phyloP scores from a whole-genome alignment of 2,797 vertebrate genomes.

The Protonibea diacanthus region DNA sequence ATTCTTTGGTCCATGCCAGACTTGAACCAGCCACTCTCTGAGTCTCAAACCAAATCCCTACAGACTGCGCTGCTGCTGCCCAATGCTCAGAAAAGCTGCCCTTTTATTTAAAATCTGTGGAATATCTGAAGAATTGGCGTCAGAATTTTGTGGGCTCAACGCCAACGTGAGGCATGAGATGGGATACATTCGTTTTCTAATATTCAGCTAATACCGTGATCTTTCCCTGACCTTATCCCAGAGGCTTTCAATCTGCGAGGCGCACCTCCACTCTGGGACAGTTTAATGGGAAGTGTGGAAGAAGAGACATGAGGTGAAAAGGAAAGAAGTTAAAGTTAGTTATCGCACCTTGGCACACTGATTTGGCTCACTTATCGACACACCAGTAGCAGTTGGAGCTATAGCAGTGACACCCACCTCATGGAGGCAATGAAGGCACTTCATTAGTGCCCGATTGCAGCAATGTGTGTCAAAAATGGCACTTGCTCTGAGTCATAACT shows the following conservation, averaged over 20 bases:
- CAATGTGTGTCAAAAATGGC: not conserved
- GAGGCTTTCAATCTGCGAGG: not conserved
- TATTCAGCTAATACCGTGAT: not conserved
- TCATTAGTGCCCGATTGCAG: not conserved
- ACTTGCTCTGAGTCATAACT: not conserved
- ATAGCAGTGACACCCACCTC: not conserved
- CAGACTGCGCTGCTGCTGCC: too few relatives aligned
- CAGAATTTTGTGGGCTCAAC: not conserved
- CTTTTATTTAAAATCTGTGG: not conserved
- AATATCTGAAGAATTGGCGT: too few relatives aligned
- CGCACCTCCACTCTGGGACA: not conserved
- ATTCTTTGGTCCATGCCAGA: too few relatives aligned
- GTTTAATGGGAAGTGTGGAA: not conserved
- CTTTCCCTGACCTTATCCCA: not conserved
- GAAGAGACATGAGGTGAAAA: not conserved
- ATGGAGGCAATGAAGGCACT: not conserved
- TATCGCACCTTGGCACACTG: not conserved
- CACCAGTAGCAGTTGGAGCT: not conserved
- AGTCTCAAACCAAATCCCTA: too few relatives aligned
- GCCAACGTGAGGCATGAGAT: not conserved
- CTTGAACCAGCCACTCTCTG: too few relatives aligned
- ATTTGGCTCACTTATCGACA: not conserved
- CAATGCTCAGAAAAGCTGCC: not conserved
- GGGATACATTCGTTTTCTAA: not conserved
- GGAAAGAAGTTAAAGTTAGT: not conserved